These are phyloP conservation scores for Drosophila melanica DNA, from an alignment of 1,140 invertebrate genomes.

Conservation along the genomic window DNA sequence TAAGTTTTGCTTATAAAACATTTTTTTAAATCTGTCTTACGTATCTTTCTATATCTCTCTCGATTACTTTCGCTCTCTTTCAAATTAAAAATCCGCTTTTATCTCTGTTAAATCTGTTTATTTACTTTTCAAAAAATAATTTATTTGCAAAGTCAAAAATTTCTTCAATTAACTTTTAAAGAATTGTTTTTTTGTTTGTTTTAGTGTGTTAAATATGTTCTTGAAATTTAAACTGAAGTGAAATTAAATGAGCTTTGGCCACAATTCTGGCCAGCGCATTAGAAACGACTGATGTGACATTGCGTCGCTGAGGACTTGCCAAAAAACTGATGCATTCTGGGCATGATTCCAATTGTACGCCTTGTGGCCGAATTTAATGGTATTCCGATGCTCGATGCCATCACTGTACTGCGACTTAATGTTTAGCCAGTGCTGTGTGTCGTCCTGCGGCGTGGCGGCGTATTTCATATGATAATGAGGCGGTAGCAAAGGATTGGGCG, in stretches of 20 bases:
- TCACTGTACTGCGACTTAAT: conserved; percentile 67
- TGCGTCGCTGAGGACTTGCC: conserved; percentile 58
- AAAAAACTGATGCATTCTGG: conserved; percentile 58
- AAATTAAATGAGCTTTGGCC: conserved; percentile 71
- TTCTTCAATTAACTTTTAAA: not conserved
- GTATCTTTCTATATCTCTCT: too few species aligned
- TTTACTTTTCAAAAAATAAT: conserved; percentile 40
- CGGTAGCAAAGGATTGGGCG: conserved; percentile 16
- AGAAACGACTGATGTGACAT: conserved; percentile 47
- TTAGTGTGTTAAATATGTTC: not conserved
- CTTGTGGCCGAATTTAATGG: conserved; percentile 13
- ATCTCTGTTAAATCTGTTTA: conserved; percentile 5
- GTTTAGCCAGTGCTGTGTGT: conserved; percentile 59
- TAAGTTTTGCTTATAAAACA: too few species aligned
- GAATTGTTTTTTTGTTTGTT: not conserved
- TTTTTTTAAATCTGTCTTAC: too few species aligned
- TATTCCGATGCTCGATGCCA: conserved; percentile 18
- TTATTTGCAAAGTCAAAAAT: conserved; percentile 15
- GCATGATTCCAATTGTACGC: conserved; percentile 30
- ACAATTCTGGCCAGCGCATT: conserved; percentile 59
- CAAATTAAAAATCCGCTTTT: not conserved
- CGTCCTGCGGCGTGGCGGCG: conserved; percentile 24
- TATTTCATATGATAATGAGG: conserved; percentile 21
- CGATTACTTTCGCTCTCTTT: too few species aligned
- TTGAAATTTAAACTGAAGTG: conserved; percentile 4